Evolutionary conservation across 2,888 invertebrate species (phyloP).

Genomic region (Pocota personata): DNA sequence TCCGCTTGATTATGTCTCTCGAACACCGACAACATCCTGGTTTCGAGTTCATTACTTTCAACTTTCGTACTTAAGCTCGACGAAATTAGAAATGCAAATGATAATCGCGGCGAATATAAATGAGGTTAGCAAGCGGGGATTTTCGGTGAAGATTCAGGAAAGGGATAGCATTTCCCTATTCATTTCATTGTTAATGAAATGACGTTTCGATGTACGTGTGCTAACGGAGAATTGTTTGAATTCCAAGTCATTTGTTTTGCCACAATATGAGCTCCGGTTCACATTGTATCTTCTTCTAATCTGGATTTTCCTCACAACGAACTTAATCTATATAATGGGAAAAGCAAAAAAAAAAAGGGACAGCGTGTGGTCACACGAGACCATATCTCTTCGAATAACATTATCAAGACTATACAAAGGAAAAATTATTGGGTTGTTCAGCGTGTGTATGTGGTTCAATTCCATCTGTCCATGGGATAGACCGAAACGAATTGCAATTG

Average conservation of each 20-base stretch:
- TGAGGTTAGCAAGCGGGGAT: conserved; percentile 5
- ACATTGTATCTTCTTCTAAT: conserved; percentile 8
- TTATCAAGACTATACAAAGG: conserved; percentile 22
- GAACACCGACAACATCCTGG: conserved; percentile 52
- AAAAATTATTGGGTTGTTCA: conserved; percentile 7
- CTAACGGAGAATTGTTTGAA: conserved; percentile 14
- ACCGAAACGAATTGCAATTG: conserved; percentile 33
- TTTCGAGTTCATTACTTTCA: conserved; percentile 68
- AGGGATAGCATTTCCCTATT: conserved; percentile 35
- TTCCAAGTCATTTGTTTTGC: conserved; percentile 35
- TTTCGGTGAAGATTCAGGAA: conserved; percentile 21
- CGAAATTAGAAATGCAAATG: conserved; percentile 71
- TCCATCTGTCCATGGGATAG: background rate
- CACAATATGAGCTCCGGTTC: background rate
- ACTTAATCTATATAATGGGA: conserved; percentile 44
- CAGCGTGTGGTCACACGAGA: conserved; percentile 7
- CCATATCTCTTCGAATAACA: conserved; percentile 24
- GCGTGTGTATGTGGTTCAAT: background rate
- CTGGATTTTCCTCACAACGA: conserved; percentile 8
- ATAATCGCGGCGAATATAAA: conserved; percentile 50
- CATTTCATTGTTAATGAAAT: conserved; percentile 60
- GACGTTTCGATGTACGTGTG: conserved; percentile 44
- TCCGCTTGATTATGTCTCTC: conserved; percentile 60
- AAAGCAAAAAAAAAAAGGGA: conserved; percentile 32
- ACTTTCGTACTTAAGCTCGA: conserved; percentile 59